Percentiles rank a stretch among this genome's conserved stretches.
Evolutionary conservation across 2,888 invertebrate species (phyloP).

Genomic region (Parnassius smintheus): DNA sequence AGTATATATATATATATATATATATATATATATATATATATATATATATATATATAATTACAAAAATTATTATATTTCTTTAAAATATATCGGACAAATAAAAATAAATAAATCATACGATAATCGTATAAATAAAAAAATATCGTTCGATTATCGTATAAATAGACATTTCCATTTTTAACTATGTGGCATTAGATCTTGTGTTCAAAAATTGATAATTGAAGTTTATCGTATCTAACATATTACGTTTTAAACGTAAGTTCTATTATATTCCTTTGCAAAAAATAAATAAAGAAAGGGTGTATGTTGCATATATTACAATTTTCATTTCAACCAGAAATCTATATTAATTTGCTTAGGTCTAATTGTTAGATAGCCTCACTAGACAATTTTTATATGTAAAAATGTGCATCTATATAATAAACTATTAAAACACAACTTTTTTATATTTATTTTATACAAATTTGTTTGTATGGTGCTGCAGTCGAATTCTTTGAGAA

Average conservation of each 20-base stretch:
- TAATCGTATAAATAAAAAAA: too few relatives aligned
- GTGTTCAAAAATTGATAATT: not conserved
- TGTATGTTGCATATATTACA: conserved; percentile 35
- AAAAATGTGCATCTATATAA: conserved; percentile 64
- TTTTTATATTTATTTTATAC: too few relatives aligned
- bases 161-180: too few relatives aligned
- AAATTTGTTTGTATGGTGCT: too few relatives aligned
- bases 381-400: conserved; percentile 71
- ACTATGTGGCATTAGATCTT: not conserved
- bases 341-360: conserved; percentile 54
- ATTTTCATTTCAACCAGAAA: conserved; percentile 41
- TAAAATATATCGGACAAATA: too few relatives aligned
- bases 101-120: too few relatives aligned
- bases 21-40: too few relatives aligned
- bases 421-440: conserved; percentile 54
- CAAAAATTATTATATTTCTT: too few relatives aligned
- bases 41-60: too few relatives aligned
- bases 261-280: conserved; percentile 31
- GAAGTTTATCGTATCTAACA: conserved; percentile 27
- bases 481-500: too few relatives aligned
- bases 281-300: conserved; percentile 31
- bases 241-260: conserved; percentile 28
- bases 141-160: too few relatives aligned
- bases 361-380: conserved; percentile 65
- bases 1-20: too few relatives aligned